Percentiles rank a stretch among this genome's conserved stretches.
Conservation (phyloP, 1,140 invertebrate genomes). For the Caenorhabditis tropicalis region DNA sequence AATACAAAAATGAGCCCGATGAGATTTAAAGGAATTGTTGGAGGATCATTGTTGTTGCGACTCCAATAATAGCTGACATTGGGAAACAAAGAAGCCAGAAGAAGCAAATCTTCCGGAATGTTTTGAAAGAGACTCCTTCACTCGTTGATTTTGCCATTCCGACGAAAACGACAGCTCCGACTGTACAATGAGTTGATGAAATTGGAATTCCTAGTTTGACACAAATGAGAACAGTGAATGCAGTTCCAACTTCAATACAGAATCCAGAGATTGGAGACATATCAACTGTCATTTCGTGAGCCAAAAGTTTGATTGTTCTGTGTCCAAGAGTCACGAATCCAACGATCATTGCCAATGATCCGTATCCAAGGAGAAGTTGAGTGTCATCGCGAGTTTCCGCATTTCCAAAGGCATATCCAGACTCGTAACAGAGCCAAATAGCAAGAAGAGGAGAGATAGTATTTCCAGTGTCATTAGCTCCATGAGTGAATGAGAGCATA, state of each 20-base stretch:
- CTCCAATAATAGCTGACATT: slow-evolving; percentile 79
- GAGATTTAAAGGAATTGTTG: slow-evolving; percentile 73
- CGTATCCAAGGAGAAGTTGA: slow-evolving; percentile 51
- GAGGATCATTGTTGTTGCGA: slow-evolving; percentile 80
- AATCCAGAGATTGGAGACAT: slow-evolving; percentile 78
- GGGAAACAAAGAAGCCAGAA: slow-evolving; percentile 95
- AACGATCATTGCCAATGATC: slow-evolving; percentile 53
- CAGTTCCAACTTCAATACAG: slow-evolving; percentile 90
- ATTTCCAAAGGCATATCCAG: slow-evolving; percentile 45
- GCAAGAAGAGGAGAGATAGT: slow-evolving; percentile 50
- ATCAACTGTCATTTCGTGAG: slow-evolving; percentile 55
- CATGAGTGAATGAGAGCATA: slow-evolving; percentile 53
- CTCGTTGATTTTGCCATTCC: slow-evolving; percentile 53
- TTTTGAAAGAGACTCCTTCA: slow-evolving; percentile 74
- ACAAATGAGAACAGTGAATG: slow-evolving; percentile 90
- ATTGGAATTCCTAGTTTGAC: slow-evolving; percentile 93
- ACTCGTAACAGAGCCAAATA: slow-evolving; percentile 49
- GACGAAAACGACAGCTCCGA: slow-evolving; percentile 73
- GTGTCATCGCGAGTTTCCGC: slow-evolving; percentile 50
- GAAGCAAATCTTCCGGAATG: slow-evolving; percentile 84
- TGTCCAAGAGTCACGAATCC: slow-evolving; percentile 56
- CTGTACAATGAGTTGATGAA: slow-evolving; percentile 96
- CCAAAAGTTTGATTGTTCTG: slow-evolving; percentile 51
- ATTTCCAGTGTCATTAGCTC: slow-evolving; percentile 56
- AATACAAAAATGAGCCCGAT: background rate